Evolutionary conservation across 2,113 vertebrate genomes (phyloP), one percentile per base, ranked within the genome.

Genomic region (Euleptes europaea): DNA sequence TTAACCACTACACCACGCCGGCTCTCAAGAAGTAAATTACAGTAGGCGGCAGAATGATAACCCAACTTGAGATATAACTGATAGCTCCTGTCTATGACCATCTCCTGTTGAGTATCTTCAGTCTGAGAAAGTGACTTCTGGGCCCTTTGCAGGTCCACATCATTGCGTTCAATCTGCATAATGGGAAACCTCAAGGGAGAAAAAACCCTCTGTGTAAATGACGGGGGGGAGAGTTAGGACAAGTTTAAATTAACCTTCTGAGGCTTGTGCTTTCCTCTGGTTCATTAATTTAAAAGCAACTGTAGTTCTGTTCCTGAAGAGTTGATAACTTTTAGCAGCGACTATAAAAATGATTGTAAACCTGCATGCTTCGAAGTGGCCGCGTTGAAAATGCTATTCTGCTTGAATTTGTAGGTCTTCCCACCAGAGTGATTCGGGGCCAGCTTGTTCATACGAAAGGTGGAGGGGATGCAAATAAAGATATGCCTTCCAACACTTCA

Each of bases 201-300:
- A 28, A 35, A 67, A 67, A 15, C 51, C 3, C 51, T 54, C 17
- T 57, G 54, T 57, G 65, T 31, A 21, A 21, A 40, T 15, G 44
- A 15, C n/a, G 42, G 5, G 19, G 28, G 23, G 19, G 42, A 15
- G 63, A 9, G 33, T 5, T n/a, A 84, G 35, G 31, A 44, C 14
- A 71, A 84, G 26, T 71, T 78, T 71, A 84, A 84, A 79, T 79
- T 79, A 85, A 73, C 84, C 40, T 85, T 85, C 38, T 85, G 54
- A 35, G 28, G 13, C 63, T 72, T 78, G 12, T 85, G 74, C 33
- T 38, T 69, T 63, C 33, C 26, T 33, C 19, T 65, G 40, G n/a
- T 79, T 79, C 67, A 38, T 85, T 85, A 79, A 79, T 79, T 85
- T 78, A 85, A 85, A 85, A 44, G 76, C 76, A 79, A 79, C 40